These are phyloP conservation scores for Hyperoodon ampullatus DNA, from an alignment of 2,113 vertebrate genomes.

Conservation along the genomic window DNA sequence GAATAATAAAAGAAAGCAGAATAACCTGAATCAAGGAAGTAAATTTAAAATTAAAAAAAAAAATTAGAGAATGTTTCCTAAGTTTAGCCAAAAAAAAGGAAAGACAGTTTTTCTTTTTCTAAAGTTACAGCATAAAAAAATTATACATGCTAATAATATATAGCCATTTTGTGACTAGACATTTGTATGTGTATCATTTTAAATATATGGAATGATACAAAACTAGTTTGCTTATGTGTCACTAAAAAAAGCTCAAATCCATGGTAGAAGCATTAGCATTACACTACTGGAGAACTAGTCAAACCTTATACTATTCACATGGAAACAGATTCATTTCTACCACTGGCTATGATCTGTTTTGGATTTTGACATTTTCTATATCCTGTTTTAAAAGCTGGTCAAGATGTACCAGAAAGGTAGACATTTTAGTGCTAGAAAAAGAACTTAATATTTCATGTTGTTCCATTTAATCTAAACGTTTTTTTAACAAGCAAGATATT, in stretches of 20 bases:
- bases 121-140: neutral
- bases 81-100: neutral
- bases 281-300: neutral
- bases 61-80: neutral
- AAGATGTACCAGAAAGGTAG: neutral
- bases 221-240: neutral
- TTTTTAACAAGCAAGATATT: neutral
- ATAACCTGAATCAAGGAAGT: neutral
- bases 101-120: neutral
- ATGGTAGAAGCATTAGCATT: neutral
- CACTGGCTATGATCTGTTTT: neutral
- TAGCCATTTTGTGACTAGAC: neutral
- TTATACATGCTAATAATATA: neutral
- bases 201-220: neutral
- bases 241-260: neutral
- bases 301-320: neutral
- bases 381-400: neutral
- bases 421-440: neutral
- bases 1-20: neutral
- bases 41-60: neutral
- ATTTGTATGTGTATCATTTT: neutral
- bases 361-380: slow-evolving; percentile 19
- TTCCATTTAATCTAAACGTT: neutral
- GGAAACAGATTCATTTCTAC: neutral
- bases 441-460: slow-evolving; percentile 15